These are phyloP conservation scores for Myrmecophaga tridactyla DNA, from an alignment of 2,113 vertebrate genomes.

Conservation along the genomic window DNA sequence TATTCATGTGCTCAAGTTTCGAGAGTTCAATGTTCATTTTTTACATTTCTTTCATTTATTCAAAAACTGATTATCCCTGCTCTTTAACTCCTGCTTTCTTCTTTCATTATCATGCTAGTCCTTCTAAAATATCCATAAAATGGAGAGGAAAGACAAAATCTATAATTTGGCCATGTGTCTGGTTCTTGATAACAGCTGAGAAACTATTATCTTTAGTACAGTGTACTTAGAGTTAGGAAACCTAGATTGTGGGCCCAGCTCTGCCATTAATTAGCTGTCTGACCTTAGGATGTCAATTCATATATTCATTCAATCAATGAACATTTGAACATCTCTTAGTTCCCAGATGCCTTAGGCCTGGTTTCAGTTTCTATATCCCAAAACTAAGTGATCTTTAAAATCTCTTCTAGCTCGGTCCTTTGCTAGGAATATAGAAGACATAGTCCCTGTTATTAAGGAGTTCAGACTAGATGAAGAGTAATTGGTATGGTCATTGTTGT, in stretches of 20 bases:
- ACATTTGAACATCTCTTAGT: neutral
- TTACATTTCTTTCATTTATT: neutral
- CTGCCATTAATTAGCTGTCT: neutral
- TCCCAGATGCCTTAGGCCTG: neutral
- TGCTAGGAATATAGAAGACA: neutral
- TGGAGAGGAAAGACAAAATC: neutral
- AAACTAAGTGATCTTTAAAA: neutral
- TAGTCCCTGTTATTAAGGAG: neutral
- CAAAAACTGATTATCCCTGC: neutral
- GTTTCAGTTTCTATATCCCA: neutral
- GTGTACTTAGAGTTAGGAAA: neutral
- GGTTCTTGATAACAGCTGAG: neutral
- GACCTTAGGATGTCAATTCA: neutral
- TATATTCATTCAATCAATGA: neutral
- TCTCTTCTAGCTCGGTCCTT: neutral
- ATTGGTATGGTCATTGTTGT: neutral
- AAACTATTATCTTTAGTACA: neutral
- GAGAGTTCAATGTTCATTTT: slow-evolving; percentile 22
- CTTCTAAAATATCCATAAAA: neutral
- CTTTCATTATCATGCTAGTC: neutral
- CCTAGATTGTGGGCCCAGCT: neutral
- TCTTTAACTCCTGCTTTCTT: neutral
- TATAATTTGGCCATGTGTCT: neutral
- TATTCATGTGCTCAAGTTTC: neutral
- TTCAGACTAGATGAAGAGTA: neutral